phyloP scores from a whole-genome alignment of 2,888 invertebrate species.

The Nymphalis polychloros region DNA sequence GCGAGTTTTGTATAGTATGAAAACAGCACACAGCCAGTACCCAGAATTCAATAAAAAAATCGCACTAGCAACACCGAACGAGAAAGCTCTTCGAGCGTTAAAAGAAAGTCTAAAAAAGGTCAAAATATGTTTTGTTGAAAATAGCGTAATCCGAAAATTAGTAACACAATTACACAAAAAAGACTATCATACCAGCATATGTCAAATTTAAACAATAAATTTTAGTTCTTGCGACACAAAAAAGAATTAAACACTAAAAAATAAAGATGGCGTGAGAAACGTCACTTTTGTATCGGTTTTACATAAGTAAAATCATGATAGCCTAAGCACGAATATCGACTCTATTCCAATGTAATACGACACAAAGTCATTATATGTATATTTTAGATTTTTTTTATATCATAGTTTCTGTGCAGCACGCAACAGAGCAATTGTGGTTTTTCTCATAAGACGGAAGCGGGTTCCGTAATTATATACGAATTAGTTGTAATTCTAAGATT shows the following conservation, averaged over 20 bases:
- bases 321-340: constrained; percentile 11
- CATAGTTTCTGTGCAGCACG: constrained; percentile 60
- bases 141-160: not conserved
- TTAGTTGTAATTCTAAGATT: constrained; percentile 69
- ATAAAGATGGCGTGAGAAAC: constrained; percentile 41
- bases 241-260: constrained; percentile 32
- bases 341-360: constrained; percentile 28
- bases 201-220: constrained; percentile 30
- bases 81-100: too few species aligned
- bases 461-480: constrained; percentile 72
- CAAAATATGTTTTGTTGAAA: not conserved
- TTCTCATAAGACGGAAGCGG: constrained; percentile 69
- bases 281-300: constrained; percentile 39
- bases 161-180: constrained; percentile 21
- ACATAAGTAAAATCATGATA: constrained; percentile 35
- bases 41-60: too few species aligned
- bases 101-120: not conserved
- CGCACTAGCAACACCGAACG: too few species aligned
- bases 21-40: too few species aligned
- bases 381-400: constrained; percentile 51
- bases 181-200: constrained; percentile 19
- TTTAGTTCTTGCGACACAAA: constrained; percentile 25
- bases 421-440: constrained; percentile 71
- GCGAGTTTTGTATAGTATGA: too few species aligned
- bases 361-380: constrained; percentile 21